phyloP scores from a whole-genome alignment of 1,140 invertebrate genomes.

The Colletes latitarsis region DNA sequence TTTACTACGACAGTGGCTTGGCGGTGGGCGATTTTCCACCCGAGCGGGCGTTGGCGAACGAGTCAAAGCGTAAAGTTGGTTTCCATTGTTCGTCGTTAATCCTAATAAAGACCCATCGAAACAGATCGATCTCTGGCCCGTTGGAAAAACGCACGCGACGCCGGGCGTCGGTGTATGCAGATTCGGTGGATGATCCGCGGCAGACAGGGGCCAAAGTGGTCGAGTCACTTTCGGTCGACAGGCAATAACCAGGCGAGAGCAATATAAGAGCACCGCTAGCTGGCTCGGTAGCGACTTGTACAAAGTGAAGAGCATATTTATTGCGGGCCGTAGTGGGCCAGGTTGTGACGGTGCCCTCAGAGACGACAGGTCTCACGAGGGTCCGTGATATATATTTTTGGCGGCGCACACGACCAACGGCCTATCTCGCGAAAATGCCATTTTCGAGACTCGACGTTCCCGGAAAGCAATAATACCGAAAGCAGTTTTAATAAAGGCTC shows the following conservation, averaged over 20 bases:
- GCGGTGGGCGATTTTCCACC: no score
- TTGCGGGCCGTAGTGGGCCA: constrained; percentile 51
- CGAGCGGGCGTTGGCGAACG: no score
- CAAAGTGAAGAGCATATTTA: constrained; percentile 66
- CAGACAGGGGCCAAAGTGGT: constrained; percentile 27
- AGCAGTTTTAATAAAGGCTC: constrained; percentile 72
- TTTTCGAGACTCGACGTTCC: constrained; percentile 70
- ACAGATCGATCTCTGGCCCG: no score
- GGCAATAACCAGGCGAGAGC: constrained; percentile 52
- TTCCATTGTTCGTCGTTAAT: no score
- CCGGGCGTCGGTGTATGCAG: constrained; percentile 16
- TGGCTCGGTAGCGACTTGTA: constrained; percentile 41
- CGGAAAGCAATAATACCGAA: constrained; percentile 72
- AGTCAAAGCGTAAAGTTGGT: no score
- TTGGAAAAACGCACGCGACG: no score
- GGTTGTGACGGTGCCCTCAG: constrained; percentile 40
- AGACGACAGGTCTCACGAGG: constrained; percentile 34
- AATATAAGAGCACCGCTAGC: constrained; percentile 52
- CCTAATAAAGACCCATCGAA: no score
- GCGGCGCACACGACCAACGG: constrained; percentile 38
- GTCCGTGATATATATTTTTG: constrained; percentile 56
- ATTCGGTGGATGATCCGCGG: constrained; percentile 37
- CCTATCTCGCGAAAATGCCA: constrained; percentile 68
- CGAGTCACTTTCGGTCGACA: constrained; percentile 40
- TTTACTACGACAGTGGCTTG: no score